Evolutionary conservation across 2,888 invertebrate genomes (phyloP).

Genomic region (Dicyrtomina minuta): DNA sequence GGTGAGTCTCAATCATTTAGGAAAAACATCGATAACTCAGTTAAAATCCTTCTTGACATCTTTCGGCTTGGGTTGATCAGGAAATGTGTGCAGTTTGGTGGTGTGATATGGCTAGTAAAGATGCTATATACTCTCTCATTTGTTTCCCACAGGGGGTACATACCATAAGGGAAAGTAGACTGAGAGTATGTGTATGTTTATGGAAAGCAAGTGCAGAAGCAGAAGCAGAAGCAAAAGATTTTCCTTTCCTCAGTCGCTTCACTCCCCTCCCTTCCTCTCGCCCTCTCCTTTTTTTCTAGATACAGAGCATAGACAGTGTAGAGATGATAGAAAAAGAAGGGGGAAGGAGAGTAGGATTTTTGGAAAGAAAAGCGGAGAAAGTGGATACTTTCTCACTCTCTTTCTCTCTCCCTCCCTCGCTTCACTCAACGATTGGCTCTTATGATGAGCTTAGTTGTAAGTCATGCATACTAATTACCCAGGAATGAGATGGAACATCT

Average conservation of each 20-base stretch:
- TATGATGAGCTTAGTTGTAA: slow-evolving; percentile 19
- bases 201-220: not conserved
- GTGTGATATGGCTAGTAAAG: not conserved
- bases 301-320: not conserved
- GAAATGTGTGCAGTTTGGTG: not conserved
- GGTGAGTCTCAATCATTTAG: slow-evolving; percentile 30
- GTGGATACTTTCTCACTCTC: slow-evolving; percentile 8
- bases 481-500: slow-evolving; percentile 23
- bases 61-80: slow-evolving; percentile 11
- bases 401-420: not conserved
- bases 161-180: no score
- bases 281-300: no score
- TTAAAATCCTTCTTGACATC: slow-evolving; percentile 37
- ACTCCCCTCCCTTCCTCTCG: no score
- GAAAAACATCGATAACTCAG: slow-evolving; percentile 34
- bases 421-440: slow-evolving; percentile 22
- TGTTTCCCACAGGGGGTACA: not conserved
- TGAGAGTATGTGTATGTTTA: not conserved
- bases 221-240: not conserved
- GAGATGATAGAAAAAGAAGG: not conserved
- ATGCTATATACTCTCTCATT: not conserved
- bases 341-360: not conserved
- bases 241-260: slow-evolving; percentile 7
- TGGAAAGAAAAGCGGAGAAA: not conserved
- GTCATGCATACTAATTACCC: slow-evolving; percentile 31